Percentiles rank a stretch among this genome's conserved stretches.
Evolutionary conservation across 2,113 vertebrate species (phyloP).

Genomic region (Plecotus auritus): DNA sequence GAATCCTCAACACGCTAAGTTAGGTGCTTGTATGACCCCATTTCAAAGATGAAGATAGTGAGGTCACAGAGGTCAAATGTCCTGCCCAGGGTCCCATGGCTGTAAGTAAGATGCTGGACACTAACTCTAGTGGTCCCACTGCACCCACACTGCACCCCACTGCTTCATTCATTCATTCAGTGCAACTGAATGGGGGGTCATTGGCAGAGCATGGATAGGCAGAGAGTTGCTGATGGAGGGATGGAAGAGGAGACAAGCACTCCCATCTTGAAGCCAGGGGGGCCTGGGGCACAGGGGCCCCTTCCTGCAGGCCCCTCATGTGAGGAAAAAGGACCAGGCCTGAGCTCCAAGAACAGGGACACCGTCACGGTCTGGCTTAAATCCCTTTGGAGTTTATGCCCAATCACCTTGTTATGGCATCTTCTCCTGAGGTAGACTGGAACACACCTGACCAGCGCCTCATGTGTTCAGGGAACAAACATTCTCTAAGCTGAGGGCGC

Average conservation of each 20-base stretch:
- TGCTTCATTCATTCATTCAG: background rate
- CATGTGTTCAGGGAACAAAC: background rate
- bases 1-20: background rate
- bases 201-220: background rate
- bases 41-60: background rate
- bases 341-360: background rate
- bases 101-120: background rate
- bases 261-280: background rate
- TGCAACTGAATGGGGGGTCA: background rate
- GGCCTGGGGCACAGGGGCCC: background rate
- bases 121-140: background rate
- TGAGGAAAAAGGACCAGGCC: too few species aligned
- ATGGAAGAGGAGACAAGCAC: background rate
- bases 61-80: background rate
- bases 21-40: background rate
- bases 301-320: background rate
- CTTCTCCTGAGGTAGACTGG: background rate
- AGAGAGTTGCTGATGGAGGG: background rate
- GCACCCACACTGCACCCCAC: background rate
- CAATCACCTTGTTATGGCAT: background rate
- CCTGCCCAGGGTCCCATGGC: background rate
- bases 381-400: background rate
- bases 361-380: accelerated
- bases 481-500: background rate
- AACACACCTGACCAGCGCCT: background rate